phyloP scores from a whole-genome alignment of 2,797 vertebrate species.

The Gymnocypris eckloni region DNA sequence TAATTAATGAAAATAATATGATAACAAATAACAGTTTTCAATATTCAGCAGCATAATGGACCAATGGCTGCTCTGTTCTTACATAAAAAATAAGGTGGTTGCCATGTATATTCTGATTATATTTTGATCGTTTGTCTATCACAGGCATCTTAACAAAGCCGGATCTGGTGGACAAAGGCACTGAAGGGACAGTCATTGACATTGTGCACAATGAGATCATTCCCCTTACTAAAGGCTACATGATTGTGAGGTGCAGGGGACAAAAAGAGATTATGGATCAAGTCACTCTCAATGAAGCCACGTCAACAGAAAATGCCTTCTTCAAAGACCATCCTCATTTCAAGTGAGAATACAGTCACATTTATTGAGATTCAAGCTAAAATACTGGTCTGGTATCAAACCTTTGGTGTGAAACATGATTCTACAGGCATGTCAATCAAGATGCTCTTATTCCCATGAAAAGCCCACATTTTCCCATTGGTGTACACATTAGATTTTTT shows the following conservation, averaged over 20 bases:
- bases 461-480: too few relatives aligned
- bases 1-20: background rate
- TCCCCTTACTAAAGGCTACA: slow-evolving; percentile 88
- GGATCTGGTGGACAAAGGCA: slow-evolving; percentile 88
- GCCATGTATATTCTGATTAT: background rate
- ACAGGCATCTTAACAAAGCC: slow-evolving; percentile 92
- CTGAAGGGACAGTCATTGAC: slow-evolving; percentile 77
- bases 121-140: background rate
- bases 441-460: too few relatives aligned
- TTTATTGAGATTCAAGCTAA: background rate
- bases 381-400: background rate
- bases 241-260: slow-evolving; percentile 89
- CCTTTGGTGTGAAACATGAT: background rate
- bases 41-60: background rate
- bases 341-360: slow-evolving; percentile 67
- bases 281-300: slow-evolving; percentile 78
- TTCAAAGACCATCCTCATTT: slow-evolving; percentile 77
- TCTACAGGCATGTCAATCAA: too few relatives aligned
- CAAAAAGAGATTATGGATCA: slow-evolving; percentile 85
- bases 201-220: slow-evolving; percentile 80
- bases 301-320: slow-evolving; percentile 80
- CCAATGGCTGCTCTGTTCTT: background rate
- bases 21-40: background rate
- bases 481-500: too few relatives aligned
- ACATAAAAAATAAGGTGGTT: background rate